Evolutionary conservation across 2,888 invertebrate genomes (phyloP).

Genomic region (Macaria notata): DNA sequence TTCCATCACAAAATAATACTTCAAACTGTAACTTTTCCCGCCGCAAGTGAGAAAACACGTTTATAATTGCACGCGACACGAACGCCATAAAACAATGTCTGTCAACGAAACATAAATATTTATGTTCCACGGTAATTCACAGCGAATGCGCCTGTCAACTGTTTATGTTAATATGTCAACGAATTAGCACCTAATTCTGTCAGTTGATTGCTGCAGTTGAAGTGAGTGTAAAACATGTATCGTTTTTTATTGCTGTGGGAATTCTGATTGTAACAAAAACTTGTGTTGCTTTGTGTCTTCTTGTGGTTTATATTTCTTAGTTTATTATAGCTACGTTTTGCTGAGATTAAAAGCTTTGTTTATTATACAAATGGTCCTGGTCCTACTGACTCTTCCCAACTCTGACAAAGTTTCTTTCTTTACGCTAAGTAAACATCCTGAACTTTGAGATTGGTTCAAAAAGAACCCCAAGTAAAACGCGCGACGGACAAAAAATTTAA

Average conservation of each 20-base stretch:
- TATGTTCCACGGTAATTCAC: slow-evolving; percentile 21
- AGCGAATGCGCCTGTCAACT: slow-evolving; percentile 23
- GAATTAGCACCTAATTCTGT: slow-evolving; percentile 28
- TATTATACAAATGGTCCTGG: no score
- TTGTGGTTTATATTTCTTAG: neutral
- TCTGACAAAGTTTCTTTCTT: no score
- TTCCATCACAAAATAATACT: neutral
- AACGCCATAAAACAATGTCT: slow-evolving; percentile 19
- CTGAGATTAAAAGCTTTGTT: no score
- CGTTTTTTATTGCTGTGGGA: neutral
- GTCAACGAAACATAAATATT: slow-evolving; percentile 21
- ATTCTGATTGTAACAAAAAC: neutral
- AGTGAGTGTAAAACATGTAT: slow-evolving; percentile 13
- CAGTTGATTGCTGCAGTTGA: slow-evolving; percentile 15
- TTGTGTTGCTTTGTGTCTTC: neutral
- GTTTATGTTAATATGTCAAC: slow-evolving; percentile 24
- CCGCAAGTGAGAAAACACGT: slow-evolving; percentile 9
- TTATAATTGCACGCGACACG: slow-evolving; percentile 13
- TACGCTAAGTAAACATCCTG: no score
- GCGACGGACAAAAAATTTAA: slow-evolving; percentile 11
- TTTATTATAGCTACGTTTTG: no score
- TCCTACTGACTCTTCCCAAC: no score
- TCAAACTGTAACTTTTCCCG: slow-evolving; percentile 1
- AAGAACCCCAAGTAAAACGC: slow-evolving; percentile 1
- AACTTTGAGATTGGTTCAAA: no score